Base-by-base conservation (phyloP, 1,140 invertebrate genomes). In the Neodiprion lecontei region DNA sequence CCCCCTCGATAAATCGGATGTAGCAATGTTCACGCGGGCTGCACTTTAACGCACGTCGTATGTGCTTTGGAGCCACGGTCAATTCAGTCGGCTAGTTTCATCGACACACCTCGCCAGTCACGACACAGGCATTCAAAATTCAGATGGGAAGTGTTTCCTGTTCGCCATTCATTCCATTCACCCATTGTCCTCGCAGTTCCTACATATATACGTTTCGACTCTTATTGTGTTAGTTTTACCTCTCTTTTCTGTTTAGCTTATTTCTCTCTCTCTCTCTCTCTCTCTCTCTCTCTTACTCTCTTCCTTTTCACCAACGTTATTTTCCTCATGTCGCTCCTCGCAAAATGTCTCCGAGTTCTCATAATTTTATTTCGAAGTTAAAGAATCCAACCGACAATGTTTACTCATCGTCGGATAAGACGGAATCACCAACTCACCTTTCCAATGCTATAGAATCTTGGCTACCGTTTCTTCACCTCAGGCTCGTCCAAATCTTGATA, bases 141-240 rank as follows among this genome's bases (percentile, higher is more conserved):
- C 80, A 81, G 79, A 82, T 79, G 79, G 82, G 83, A 78, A 81
- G 74, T 78, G 73, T 75, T 84, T 84, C 83, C 83, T 82, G 79
- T 74, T 72, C 69, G 48, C 77, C 77, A 74, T 83, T 78, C 80
- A 76, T 68, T 75, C 78, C 77, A 77, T 83, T 79, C 77, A 82
- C 78, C 80, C 77, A 84, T 84, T 84, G 81, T 83, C 76, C 72
- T 71, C 28, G 53, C n/a, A 61, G 53, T 61, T 61, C 53, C 53
- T 61, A 61, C 28, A 40, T 40, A 40, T 40, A 40, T 40, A 40
- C n/a, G 53, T 61, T 61, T 61, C 53, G 9, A 7, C 53, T 9
- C 3, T 61, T 17, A 61, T 61, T 61, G 53, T 61, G 53, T 61
- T 61, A 12, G 28, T 40, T 40, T 40, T 40, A 5, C 28, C 28